Evolutionary conservation across 2,113 vertebrate species (phyloP).

Genomic region (Crotalus horridus): DNA sequence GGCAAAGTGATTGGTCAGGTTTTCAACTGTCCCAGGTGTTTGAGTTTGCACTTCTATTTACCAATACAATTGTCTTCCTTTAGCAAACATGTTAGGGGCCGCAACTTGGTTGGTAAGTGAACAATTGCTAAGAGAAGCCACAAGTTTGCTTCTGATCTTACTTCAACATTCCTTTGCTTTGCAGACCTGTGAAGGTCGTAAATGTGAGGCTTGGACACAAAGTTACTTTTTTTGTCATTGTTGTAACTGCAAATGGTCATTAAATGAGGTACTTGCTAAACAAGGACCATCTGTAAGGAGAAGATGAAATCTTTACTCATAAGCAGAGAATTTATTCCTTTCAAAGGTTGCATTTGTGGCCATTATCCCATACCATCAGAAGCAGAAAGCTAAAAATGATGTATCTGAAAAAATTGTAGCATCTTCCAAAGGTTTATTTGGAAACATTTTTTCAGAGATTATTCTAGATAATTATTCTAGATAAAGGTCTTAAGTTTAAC

Average conservation of each 20-base stretch:
- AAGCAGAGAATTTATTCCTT: not conserved
- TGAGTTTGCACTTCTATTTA: conserved; percentile 17
- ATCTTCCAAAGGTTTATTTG: conserved; percentile 51
- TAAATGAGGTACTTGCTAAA: not conserved
- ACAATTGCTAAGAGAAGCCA: not conserved
- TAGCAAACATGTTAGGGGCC: not conserved
- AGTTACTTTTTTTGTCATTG: not conserved
- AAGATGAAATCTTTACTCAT: conserved; percentile 16
- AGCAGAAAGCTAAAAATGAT: conserved; percentile 47
- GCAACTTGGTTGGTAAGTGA: not conserved
- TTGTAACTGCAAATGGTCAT: not conserved
- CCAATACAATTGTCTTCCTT: not conserved
- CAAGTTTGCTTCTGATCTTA: not conserved
- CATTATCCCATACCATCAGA: conserved; percentile 37
- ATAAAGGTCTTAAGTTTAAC: conserved; percentile 56
- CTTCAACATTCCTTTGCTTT: not conserved
- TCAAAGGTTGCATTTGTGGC: not conserved
- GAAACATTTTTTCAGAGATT: conserved; percentile 58
- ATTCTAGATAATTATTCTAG: conserved; percentile 57
- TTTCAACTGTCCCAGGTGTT: conserved; percentile 13
- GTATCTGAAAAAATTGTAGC: conserved; percentile 40
- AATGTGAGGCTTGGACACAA: not conserved
- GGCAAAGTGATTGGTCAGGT: not conserved
- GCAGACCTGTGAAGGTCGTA: not conserved
- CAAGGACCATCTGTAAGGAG: not conserved